Base-by-base conservation (phyloP, 2,888 invertebrate genomes). In the Odontocolon sp. region DNA sequence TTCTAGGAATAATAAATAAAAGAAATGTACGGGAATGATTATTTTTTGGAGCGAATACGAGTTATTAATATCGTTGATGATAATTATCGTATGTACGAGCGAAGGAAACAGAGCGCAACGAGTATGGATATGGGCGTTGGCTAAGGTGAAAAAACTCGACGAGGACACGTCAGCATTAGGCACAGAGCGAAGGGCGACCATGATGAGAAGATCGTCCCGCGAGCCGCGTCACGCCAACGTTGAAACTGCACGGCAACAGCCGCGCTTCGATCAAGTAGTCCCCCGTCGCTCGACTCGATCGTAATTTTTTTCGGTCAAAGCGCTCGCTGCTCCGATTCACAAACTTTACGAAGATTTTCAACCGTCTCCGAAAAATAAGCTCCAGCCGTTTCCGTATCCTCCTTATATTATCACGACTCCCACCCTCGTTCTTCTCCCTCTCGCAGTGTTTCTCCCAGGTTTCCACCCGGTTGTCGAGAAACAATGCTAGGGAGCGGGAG, bases 361-460 rank as follows among this genome's bases (percentile, higher is more conserved):
- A 26, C 31, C 18, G 52, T 21, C 47, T 64, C 38, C 45, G 45
- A 52, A 66, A 70, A 76, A 71, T 59, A 57, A 66, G 50, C 64
- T 73, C 50, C 8, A 26, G 36, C 57, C 36, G 36, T 56, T 73
- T 47, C 54, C 38, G 63, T 26, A 16, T 50, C 18, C 45, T 21
- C 33, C 47, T 57, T 68, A 26, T 11, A 64, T 73, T 66, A 78
- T 77, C 45, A 47, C 57, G 21, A 74, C 77, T 73, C 74, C 80
- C 80, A 68, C 81, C 61, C 71, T 72, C 68, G 50, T 33, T 61
- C 42, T 64, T 71, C 59, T 63, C 73, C 69, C 69, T 79, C 69
- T 70, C 21, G 68, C 38, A 36, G 61, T 52, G 38, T 57, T 79
- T 69, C 78, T 73, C 63, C 68, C 72, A 69, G 59, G 66, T 68